phyloP scores from a whole-genome alignment of 1,140 invertebrate species.

The Drosophila nannoptera region DNA sequence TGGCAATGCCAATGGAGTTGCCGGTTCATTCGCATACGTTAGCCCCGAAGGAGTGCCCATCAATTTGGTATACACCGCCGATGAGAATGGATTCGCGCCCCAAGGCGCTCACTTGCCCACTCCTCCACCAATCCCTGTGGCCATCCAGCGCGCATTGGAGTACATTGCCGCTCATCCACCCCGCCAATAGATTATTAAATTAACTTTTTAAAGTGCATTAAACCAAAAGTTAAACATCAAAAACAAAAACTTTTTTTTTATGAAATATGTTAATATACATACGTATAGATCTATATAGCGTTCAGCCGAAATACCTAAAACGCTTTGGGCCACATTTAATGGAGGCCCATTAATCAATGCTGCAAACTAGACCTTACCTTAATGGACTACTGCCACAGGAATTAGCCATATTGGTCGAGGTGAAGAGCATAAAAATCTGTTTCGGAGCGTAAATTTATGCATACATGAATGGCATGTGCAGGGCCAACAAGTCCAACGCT shows the following conservation, averaged over 20 bases:
- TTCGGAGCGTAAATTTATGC: conserved; percentile 41
- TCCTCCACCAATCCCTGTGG: conserved; percentile 78
- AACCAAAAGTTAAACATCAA: conserved; percentile 28
- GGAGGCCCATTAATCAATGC: conserved; percentile 28
- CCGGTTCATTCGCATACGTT: conserved; percentile 36
- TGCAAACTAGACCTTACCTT: conserved; percentile 14
- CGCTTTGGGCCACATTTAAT: conserved; percentile 26
- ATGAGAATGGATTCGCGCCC: conserved; percentile 80
- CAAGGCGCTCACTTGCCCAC: conserved; percentile 80
- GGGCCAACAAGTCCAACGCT: conserved; percentile 54
- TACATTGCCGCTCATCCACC: conserved; percentile 79
- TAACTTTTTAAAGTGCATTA: conserved; percentile 22
- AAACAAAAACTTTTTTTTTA: conserved; percentile 9
- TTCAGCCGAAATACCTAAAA: not conserved
- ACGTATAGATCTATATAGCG: not conserved
- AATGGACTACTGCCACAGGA: conserved; percentile 26
- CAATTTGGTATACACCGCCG: conserved; percentile 79
- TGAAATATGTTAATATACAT: not conserved
- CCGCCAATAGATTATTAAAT: not conserved
- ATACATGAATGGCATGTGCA: conserved; percentile 58
- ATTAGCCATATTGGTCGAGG: conserved; percentile 39
- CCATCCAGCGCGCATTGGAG: conserved; percentile 74
- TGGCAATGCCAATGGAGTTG: conserved; percentile 57
- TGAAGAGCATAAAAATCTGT: conserved; percentile 20
- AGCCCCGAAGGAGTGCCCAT: conserved; percentile 64